Conservation (phyloP, 2,113 vertebrate species). For the Phainopepla nitens region DNA sequence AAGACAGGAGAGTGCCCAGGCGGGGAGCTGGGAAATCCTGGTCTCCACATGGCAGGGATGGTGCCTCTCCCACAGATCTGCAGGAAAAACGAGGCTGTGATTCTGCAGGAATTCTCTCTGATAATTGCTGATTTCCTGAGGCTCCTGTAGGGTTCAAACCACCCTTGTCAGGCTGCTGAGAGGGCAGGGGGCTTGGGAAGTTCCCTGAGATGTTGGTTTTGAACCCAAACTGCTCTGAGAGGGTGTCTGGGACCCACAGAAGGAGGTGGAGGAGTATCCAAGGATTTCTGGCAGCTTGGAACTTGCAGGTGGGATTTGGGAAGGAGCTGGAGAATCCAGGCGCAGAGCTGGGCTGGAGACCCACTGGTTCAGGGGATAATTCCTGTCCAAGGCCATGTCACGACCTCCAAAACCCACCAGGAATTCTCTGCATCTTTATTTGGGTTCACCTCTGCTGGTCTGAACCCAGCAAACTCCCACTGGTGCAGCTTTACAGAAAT, state of each 20-base stretch:
- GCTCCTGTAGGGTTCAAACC: neutral
- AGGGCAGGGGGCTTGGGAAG: neutral
- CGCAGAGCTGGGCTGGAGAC: neutral
- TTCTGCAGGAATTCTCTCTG: neutral
- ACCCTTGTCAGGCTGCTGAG: neutral
- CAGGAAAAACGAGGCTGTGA: neutral
- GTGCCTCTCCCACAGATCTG: neutral
- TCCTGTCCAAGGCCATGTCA: neutral
- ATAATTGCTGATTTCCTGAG: neutral
- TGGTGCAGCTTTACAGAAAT: neutral
- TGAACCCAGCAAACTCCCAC: neutral
- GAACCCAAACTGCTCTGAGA: neutral
- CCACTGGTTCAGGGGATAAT: neutral
- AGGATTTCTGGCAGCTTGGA: neutral
- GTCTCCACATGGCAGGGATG: neutral
- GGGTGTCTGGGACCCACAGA: neutral
- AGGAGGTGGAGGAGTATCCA: rapidly evolving
- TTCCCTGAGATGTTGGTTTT: neutral
- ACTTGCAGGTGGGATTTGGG: neutral
- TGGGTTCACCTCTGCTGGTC: neutral
- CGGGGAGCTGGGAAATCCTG: neutral
- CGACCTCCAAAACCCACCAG: neutral
- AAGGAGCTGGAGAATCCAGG: neutral
- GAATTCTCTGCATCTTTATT: neutral
- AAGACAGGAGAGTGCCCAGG: neutral